Conservation (phyloP, 2,888 invertebrate species). For the Epistrophe eligans region DNA sequence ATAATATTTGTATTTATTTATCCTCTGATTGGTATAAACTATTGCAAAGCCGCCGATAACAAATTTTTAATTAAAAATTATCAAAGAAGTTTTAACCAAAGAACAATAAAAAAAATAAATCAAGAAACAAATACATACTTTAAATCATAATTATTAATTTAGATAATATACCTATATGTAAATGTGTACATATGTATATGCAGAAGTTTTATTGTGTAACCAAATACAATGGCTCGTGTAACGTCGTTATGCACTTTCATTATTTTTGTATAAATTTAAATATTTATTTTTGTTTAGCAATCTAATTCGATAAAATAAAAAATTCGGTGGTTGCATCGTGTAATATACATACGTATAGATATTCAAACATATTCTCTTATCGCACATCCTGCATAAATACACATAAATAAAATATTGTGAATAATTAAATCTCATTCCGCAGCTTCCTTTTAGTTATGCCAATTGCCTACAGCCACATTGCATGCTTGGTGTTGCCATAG, state of each 20-base stretch:
- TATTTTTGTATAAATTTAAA: conserved; percentile 16
- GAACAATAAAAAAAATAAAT: background rate
- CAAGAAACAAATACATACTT: background rate
- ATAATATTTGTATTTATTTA: background rate
- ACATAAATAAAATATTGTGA: conserved; percentile 1
- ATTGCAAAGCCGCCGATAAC: background rate
- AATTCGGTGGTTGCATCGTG: conserved; percentile 22
- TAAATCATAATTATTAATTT: background rate
- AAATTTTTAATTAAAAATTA: background rate
- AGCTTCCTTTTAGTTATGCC: background rate
- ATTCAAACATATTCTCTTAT: conserved; percentile 13
- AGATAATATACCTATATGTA: no score
- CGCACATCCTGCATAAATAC: conserved; percentile 2
- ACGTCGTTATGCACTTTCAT: conserved; percentile 16
- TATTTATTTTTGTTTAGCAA: conserved; percentile 28
- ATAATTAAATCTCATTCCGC: conserved; percentile 32
- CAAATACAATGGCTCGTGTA: background rate
- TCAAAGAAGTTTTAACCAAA: background rate
- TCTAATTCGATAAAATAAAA: conserved; percentile 50
- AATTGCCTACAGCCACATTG: background rate
- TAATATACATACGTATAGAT: background rate
- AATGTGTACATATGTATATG: no score
- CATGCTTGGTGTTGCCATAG: conserved; percentile 6
- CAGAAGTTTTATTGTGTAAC: background rate
- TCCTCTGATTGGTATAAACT: background rate